A percentile compares a stretch with the other conserved stretches of the same genome.
Evolutionary conservation across 1,140 invertebrate genomes (phyloP).

Genomic region (Tyrophagus putrescentiae): DNA sequence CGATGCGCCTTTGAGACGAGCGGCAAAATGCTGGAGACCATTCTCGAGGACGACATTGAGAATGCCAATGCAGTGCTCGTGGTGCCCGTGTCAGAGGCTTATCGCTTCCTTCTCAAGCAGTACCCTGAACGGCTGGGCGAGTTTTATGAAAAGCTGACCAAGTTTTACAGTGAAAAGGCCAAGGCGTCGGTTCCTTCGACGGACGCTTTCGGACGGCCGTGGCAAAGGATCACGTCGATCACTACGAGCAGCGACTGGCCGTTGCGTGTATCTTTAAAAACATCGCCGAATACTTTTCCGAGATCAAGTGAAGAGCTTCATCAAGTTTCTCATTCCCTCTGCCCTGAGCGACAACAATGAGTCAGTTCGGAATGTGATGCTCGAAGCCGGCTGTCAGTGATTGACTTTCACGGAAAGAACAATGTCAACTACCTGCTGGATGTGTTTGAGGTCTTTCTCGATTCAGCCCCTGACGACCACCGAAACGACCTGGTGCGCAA

Average conservation of each 20-base stretch:
- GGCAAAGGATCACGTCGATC: constrained; percentile 57
- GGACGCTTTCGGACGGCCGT: constrained; percentile 77
- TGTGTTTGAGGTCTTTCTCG: constrained; percentile 75
- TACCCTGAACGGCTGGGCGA: constrained; percentile 40
- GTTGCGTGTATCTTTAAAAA: constrained; percentile 63
- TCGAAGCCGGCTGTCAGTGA: constrained; percentile 73
- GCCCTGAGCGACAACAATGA: constrained; percentile 70
- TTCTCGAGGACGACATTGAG: constrained; percentile 63
- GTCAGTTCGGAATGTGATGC: constrained; percentile 71
- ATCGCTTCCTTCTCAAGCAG: constrained; percentile 48
- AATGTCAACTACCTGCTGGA: constrained; percentile 23
- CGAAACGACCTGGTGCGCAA: constrained; percentile 81
- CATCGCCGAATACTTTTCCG: constrained; percentile 51
- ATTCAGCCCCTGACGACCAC: constrained; percentile 74
- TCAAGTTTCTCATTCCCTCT: constrained; percentile 63
- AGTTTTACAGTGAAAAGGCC: constrained; percentile 58
- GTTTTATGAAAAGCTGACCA: constrained; percentile 49
- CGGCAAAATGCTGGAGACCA: constrained; percentile 26
- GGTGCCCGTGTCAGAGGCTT: constrained; percentile 54
- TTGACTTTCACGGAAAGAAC: constrained; percentile 76
- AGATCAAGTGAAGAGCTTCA: constrained; percentile 51
- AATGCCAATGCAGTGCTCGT: constrained; percentile 63
- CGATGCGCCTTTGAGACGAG: constrained; percentile 8
- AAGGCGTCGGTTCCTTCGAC: constrained; percentile 31
- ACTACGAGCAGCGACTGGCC: constrained; percentile 71